Base-by-base conservation (phyloP, 2,888 invertebrate species). In the Tetragonula carbonaria region DNA sequence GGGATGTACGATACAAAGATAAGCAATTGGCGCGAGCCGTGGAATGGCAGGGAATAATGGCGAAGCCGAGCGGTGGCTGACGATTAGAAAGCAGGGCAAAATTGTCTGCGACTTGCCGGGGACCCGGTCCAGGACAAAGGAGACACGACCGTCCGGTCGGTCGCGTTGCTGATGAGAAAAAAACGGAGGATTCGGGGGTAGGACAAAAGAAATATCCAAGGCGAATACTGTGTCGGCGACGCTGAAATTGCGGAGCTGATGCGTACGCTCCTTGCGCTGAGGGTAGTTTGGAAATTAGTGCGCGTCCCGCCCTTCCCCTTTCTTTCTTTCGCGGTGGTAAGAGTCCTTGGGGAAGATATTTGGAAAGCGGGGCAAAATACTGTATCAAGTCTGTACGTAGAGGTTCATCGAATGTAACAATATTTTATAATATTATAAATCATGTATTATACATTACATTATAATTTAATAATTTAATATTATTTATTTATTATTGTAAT, bases 1-100 rank as follows among this genome's bases (percentile, higher is more conserved):
- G 71, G 62, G 82, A 62, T 50, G 33, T n/a, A 18, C 18, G 18
- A 81, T 82, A 82, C 72, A 73, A 67, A 75, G 82, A 83, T 82
- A 82, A 81, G 75, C 82, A 75, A 81, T 72, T 75, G 82, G 57
- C 53, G 78, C 14, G 65, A 50, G 70, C 55, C 45, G 63, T 57
- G 6, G 71, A 57, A 72, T 51, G 50, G 62, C 62, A 67, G n/a
- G 28, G 82, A 62, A 75, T 75, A 72, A 84, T 74, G 51, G 74
- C n/a, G 21, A 3, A 45, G 18, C 53, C 33, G 16, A 45, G 45
- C 33, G 53, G 53, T 45, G 57, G 76, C 53, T 50, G 72, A 38
- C 77, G 77, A 74, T 84, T 83, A 77, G 76, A 83, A 83, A 73
- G 68, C 72, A 66, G 78, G 51, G 71, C 55, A 51, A 73, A 80